These are phyloP conservation scores for Melinopterus prodromus DNA, from an alignment of 2,888 invertebrate genomes.

Conservation along the genomic window DNA sequence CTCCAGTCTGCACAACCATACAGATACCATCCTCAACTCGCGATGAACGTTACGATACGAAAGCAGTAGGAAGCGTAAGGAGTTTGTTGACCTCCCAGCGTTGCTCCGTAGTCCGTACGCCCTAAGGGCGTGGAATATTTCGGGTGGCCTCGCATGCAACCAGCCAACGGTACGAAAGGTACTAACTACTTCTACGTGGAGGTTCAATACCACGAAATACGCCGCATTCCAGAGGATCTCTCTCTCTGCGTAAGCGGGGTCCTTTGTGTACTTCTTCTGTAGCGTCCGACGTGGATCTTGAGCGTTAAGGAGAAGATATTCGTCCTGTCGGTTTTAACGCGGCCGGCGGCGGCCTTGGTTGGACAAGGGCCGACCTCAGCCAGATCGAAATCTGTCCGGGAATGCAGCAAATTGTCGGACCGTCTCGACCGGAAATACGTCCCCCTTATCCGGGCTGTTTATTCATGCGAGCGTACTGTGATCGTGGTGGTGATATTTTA, in stretches of 20 bases:
- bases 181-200: not conserved
- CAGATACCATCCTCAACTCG: not conserved
- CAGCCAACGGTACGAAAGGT: not conserved
- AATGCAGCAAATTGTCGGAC: not conserved
- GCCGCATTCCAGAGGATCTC: not conserved
- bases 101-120: not conserved
- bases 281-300: not conserved
- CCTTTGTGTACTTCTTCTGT: not conserved
- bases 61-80: not conserved
- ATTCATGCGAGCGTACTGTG: not conserved
- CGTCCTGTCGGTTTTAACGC: not conserved
- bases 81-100: not conserved
- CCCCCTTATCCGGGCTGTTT: not conserved
- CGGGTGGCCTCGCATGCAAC: not conserved
- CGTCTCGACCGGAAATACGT: conserved; percentile 4
- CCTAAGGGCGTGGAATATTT: not conserved
- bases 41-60: not conserved
- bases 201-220: not conserved
- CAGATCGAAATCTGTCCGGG: conserved; percentile 1
- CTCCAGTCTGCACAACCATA: not conserved
- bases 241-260: not conserved
- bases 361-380: not conserved
- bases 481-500: not conserved
- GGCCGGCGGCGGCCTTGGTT: not conserved
- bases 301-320: not conserved